Evolutionary conservation across 2,888 invertebrate genomes (phyloP), one percentile per base, ranked within the genome.

Genomic region (Leptopilina drosophilae): DNA sequence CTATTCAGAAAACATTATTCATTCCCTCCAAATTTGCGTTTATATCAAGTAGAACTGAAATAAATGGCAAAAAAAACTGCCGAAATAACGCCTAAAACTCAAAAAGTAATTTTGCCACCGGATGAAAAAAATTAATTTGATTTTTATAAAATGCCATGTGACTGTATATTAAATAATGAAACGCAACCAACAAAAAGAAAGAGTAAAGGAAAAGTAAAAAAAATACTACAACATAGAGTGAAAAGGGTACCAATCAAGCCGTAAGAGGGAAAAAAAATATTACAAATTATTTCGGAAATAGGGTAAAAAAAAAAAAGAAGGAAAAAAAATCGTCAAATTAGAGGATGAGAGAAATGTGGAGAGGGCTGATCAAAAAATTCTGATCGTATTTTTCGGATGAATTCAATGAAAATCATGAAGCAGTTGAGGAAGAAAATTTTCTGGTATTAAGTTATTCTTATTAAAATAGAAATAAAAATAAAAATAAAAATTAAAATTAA

Each of bases 31-130:
- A 82, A 90, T 78, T 89, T 87, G 88, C 78, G 82, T 64, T 5
- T 56, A 7, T 87, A 90, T 80, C 77, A 76, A 64, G 84, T 79
- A 42, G 33, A 77, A 14, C 67, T 87, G n/a, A 9, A 65, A 82
- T 56, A 56, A 81, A 14, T 91, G 91, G 90, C 81, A 77, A n/a
- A 77, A 87, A 75, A 77, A 82, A n/a, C 5, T 80, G 80, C n/a
- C n/a, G 84, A 81, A 76, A 56, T 80, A 56, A 81, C 84, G 53
- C 83, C 87, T 2, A 81, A 85, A 49, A 89, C 90, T n/a, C n/a
- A n/a, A 0, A 80, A 84, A 69, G 78, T 83, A 15, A 87, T 88
- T 65, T 82, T 89, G 67, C 89, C 90, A 20, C 69, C 77, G 2
- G 66, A 64, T 7, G 62, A 80, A 66, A 73, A 73, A 15, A 40